Conservation (phyloP, 2,888 invertebrate genomes). For the Stenoptilia bipunctidactyla region DNA sequence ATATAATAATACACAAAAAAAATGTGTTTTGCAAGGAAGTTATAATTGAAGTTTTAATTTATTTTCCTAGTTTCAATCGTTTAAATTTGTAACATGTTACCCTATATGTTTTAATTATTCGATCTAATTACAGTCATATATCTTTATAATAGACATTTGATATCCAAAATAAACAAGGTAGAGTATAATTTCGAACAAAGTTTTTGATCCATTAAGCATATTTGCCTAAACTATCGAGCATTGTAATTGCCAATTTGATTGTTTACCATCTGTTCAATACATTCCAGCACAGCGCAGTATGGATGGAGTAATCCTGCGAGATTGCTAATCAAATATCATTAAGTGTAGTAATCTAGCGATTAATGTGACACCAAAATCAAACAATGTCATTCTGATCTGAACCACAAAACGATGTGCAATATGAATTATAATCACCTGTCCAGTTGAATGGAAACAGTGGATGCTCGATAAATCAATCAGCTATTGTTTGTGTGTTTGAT, state of each 20-base stretch:
- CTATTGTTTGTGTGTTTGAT: conserved; percentile 16
- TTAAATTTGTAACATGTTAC: too few relatives aligned
- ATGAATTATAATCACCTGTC: conserved; percentile 37
- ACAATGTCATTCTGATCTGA: conserved; percentile 25
- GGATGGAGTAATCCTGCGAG: conserved; percentile 17
- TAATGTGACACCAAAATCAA: conserved; percentile 31
- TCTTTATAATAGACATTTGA: too few relatives aligned
- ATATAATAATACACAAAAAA: too few relatives aligned
- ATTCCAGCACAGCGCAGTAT: not conserved
- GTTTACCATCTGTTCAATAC: not conserved
- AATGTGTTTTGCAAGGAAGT: too few relatives aligned
- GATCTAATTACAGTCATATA: too few relatives aligned
- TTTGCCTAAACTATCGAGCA: conserved; percentile 2
- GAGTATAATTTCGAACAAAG: too few relatives aligned
- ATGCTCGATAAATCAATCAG: not conserved
- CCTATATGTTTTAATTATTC: too few relatives aligned
- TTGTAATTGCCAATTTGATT: conserved; percentile 3
- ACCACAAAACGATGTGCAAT: conserved; percentile 45
- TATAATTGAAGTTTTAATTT: too few relatives aligned
- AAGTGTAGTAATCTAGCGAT: conserved; percentile 34
- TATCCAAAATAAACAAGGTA: too few relatives aligned
- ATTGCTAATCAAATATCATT: conserved; percentile 37
- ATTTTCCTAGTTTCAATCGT: too few relatives aligned
- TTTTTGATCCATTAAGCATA: too few relatives aligned
- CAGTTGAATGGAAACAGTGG: conserved; percentile 34